Percentiles rank a stretch among this genome's conserved stretches.
Conservation (phyloP, 2,888 invertebrate genomes). For the Megastigmus dorsalis region DNA sequence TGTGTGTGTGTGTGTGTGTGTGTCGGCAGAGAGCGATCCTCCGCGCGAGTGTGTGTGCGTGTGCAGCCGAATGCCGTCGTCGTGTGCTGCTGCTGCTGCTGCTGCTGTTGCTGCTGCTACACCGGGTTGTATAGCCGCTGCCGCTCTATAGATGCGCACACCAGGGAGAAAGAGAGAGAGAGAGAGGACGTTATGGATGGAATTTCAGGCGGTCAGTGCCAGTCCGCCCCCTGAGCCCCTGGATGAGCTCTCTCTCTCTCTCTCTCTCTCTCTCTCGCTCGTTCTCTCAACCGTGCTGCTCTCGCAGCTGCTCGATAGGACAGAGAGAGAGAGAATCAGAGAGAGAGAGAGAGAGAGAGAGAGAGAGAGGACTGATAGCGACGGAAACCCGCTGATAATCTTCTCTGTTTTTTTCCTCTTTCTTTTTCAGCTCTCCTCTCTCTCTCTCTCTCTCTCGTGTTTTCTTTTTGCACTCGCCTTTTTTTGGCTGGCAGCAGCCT, state of each 20-base stretch:
- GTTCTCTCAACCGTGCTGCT: not conserved
- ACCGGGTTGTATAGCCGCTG: too few species aligned
- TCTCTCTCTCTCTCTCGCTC: not conserved
- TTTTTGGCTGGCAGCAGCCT: not conserved
- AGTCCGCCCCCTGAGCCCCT: slow-evolving; percentile 45
- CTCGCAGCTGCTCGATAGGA: not conserved
- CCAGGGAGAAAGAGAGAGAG: not conserved
- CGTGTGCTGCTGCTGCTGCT: too few species aligned
- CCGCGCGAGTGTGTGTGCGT: not conserved
- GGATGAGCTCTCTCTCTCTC: slow-evolving; percentile 3
- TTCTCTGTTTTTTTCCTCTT: slow-evolving; percentile 9
- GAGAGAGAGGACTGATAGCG: slow-evolving; percentile 35
- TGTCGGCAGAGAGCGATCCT: not conserved
- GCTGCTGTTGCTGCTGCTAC: too few species aligned
- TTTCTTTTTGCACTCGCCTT: not conserved
- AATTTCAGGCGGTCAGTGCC: slow-evolving; percentile 50
- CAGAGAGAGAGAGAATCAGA: slow-evolving; percentile 5
- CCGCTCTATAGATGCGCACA: too few species aligned
- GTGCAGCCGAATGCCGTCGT: slow-evolving; percentile 4
- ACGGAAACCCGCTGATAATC: slow-evolving; percentile 48
- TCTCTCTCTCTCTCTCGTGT: not conserved
- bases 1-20: not conserved
- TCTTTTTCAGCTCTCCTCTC: not conserved
- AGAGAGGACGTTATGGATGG: slow-evolving; percentile 25
- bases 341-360: not conserved